These are phyloP conservation scores for Diloba caeruleocephala DNA, from an alignment of 2,888 invertebrate genomes.

Conservation along the genomic window DNA sequence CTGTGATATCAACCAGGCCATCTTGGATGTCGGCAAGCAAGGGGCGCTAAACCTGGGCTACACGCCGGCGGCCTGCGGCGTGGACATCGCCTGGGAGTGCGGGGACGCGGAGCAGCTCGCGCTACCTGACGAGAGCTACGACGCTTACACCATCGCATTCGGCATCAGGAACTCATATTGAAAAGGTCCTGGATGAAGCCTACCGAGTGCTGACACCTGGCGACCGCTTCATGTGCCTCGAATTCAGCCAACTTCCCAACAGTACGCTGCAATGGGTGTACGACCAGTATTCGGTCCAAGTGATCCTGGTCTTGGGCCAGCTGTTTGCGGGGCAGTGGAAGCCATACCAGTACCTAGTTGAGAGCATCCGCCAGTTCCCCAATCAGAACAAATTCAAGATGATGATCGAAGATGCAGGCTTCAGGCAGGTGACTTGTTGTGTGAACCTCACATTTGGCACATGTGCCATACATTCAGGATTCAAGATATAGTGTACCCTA, in stretches of 20 bases:
- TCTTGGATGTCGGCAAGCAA: slow-evolving; percentile 96
- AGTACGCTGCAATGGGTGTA: slow-evolving; percentile 94
- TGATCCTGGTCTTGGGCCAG: slow-evolving; percentile 98
- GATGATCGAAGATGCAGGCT: slow-evolving; percentile 97
- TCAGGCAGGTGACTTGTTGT: slow-evolving; percentile 95
- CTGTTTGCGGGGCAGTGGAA: slow-evolving; percentile 98
- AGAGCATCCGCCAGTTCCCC: slow-evolving; percentile 99
- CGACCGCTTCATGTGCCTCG: slow-evolving; percentile 98
- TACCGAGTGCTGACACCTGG: slow-evolving; percentile 97
- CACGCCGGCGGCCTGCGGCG: slow-evolving; percentile 78
- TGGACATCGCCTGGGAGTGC: slow-evolving; percentile 91
- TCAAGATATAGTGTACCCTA: slow-evolving; percentile 92
- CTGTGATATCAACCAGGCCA: slow-evolving; percentile 97
- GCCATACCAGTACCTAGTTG: slow-evolving; percentile 99
- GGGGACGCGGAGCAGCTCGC: slow-evolving; percentile 97
- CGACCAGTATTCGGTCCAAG: slow-evolving; percentile 98
- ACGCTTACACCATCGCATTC: slow-evolving; percentile 98
- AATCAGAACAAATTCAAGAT: slow-evolving; percentile 96
- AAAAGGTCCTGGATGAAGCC: slow-evolving; percentile 97
- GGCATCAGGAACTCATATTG: slow-evolving; percentile 98
- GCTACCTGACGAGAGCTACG: slow-evolving; percentile 93
- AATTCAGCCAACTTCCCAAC: slow-evolving; percentile 97
- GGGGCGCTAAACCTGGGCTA: slow-evolving; percentile 91
- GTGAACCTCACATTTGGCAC: slow-evolving; percentile 97
- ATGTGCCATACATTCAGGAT: slow-evolving; percentile 98